Evolutionary conservation across 2,888 invertebrate species (phyloP).

Genomic region (Elegia similella): DNA sequence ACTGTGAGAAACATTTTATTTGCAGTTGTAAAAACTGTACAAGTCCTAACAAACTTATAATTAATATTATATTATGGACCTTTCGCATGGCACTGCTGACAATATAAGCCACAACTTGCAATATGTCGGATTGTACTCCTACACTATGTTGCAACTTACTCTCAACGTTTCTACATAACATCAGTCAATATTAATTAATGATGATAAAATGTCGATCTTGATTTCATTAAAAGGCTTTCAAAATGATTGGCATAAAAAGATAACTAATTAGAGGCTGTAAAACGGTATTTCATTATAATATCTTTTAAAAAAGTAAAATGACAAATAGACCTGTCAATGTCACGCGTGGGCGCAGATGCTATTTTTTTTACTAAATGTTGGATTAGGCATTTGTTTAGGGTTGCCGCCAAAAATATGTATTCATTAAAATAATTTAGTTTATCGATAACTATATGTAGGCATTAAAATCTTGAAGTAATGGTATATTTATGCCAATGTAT

Average conservation of each 20-base stretch:
- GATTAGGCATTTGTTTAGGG: no score
- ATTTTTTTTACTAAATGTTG: no score
- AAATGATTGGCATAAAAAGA: slow-evolving; percentile 6
- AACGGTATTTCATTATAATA: no score
- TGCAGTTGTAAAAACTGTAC: slow-evolving; percentile 83
- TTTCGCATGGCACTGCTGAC: slow-evolving; percentile 75
- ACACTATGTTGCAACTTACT: slow-evolving; percentile 41
- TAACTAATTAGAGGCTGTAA: no score
- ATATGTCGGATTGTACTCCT: slow-evolving; percentile 44
- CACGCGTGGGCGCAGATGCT: no score
- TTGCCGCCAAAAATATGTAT: no score
- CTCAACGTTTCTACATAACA: slow-evolving; percentile 46
- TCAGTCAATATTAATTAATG: slow-evolving; percentile 43
- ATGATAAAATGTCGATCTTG: slow-evolving; percentile 11
- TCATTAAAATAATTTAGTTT: no score
- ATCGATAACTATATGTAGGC: no score
- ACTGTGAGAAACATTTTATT: slow-evolving; percentile 79
- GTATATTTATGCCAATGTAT: no score
- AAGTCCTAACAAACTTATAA: slow-evolving; percentile 82
- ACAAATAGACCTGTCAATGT: no score
- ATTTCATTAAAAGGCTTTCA: slow-evolving; percentile 2
- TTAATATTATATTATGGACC: slow-evolving; percentile 78
- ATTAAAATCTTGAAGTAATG: no score
- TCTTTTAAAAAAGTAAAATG: no score
- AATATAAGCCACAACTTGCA: slow-evolving; percentile 48